Evolutionary conservation across 2,888 invertebrate species (phyloP).

Genomic region (Pristionchus mayeri): DNA sequence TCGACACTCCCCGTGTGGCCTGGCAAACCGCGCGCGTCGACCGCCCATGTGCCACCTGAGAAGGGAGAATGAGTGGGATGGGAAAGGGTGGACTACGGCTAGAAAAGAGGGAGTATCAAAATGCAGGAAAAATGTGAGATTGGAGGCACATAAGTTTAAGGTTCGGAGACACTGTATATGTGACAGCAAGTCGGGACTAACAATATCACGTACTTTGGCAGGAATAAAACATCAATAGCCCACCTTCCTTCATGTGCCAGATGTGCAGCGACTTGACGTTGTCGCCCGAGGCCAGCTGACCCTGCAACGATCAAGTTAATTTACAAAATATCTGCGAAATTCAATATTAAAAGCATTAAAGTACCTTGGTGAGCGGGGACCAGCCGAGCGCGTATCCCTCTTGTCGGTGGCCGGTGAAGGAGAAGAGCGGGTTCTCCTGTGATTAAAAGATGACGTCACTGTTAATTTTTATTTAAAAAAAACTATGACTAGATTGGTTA

Average conservation of each 20-base stretch:
- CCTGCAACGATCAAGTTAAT: slow-evolving; percentile 77
- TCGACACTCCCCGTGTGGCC: slow-evolving; percentile 92
- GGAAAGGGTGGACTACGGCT: too few species aligned
- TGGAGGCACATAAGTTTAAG: too few species aligned
- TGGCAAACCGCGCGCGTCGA: slow-evolving; percentile 89
- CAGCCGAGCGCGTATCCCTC: slow-evolving; percentile 97
- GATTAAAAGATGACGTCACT: neutral
- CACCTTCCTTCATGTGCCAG: slow-evolving; percentile 88
- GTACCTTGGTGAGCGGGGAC: slow-evolving; percentile 86
- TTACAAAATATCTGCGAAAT: too few species aligned
- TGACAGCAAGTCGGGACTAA: too few species aligned
- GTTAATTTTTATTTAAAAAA: too few species aligned
- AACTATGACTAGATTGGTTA: too few species aligned
- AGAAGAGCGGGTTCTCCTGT: slow-evolving; percentile 83
- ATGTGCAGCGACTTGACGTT: slow-evolving; percentile 92
- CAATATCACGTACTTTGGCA: too few species aligned
- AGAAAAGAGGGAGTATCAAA: too few species aligned
- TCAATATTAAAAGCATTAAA: slow-evolving; percentile 34
- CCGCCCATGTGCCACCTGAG: slow-evolving; percentile 87
- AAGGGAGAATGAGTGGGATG: too few species aligned
- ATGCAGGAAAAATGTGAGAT: too few species aligned
- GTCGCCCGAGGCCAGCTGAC: slow-evolving; percentile 91
- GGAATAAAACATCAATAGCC: slow-evolving; percentile 74
- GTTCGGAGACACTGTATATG: too few species aligned
- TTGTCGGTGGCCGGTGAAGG: slow-evolving; percentile 90